These are phyloP conservation scores for Erebia ligea DNA, from an alignment of 2,888 invertebrate species.

Conservation along the genomic window DNA sequence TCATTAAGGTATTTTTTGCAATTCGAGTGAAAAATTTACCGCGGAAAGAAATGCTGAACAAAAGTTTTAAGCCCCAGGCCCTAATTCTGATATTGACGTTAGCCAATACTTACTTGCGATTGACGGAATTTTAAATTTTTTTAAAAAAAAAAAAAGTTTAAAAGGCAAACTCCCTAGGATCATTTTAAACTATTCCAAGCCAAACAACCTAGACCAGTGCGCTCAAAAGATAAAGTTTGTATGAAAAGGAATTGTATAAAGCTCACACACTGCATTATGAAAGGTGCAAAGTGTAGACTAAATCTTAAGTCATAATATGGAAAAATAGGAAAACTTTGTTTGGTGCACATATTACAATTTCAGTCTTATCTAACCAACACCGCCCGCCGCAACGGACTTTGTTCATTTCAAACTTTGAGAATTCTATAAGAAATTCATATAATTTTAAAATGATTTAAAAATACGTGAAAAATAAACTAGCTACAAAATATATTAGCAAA, in stretches of 20 bases:
- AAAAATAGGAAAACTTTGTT: conserved; percentile 4
- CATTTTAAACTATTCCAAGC: no score
- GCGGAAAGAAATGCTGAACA: no score
- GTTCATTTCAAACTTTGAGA: not conserved
- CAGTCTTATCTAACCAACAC: not conserved
- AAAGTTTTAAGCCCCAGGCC: no score
- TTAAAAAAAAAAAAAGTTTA: no score
- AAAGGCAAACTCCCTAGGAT: no score
- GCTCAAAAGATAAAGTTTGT: not conserved
- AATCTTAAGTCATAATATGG: not conserved
- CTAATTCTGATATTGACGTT: no score
- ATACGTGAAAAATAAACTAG: not conserved
- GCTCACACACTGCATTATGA: not conserved
- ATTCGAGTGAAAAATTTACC: no score
- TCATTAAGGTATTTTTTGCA: no score
- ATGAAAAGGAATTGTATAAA: not conserved
- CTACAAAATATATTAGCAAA: no score
- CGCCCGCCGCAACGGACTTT: not conserved
- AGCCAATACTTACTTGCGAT: no score
- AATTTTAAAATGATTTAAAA: not conserved
- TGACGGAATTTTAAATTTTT: no score
- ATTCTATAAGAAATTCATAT: not conserved
- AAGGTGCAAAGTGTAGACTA: not conserved
- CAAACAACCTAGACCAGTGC: no score
- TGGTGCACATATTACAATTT: not conserved